Conservation (phyloP, 2,888 invertebrate species). For the Diploptera punctata region DNA sequence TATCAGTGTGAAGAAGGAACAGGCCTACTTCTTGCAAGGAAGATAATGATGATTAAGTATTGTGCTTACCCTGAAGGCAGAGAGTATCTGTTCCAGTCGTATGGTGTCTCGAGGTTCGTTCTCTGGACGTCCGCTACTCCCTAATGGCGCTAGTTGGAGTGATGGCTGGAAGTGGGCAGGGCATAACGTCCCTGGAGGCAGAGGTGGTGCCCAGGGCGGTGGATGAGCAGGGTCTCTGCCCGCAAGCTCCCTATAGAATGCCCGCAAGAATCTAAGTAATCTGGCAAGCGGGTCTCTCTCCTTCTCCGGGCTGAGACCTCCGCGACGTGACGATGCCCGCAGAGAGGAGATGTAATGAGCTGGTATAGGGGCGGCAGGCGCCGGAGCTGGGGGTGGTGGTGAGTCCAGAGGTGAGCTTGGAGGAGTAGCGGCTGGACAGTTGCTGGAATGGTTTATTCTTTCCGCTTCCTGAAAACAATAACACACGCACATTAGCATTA, state of each 20-base stretch:
- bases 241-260: slow-evolving; percentile 58
- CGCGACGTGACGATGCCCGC: slow-evolving; percentile 51
- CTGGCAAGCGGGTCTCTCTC: slow-evolving; percentile 48
- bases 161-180: slow-evolving; percentile 61
- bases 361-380: slow-evolving; percentile 50
- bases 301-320: slow-evolving; percentile 43
- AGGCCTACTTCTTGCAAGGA: too few relatives aligned
- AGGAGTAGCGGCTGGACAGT: slow-evolving; percentile 32
- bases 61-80: slow-evolving; percentile 57
- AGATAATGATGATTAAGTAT: too few relatives aligned
- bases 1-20: too few relatives aligned
- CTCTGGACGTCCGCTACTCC: slow-evolving; percentile 45
- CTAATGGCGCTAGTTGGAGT: slow-evolving; percentile 54
- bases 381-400: slow-evolving; percentile 38
- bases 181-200: slow-evolving; percentile 58
- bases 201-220: slow-evolving; percentile 58
- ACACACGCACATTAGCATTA: too few relatives aligned
- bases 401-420: slow-evolving; percentile 38
- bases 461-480: slow-evolving; percentile 38
- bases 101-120: slow-evolving; percentile 52
- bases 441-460: slow-evolving; percentile 31
- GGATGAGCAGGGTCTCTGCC: slow-evolving; percentile 57
- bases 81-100: slow-evolving; percentile 58
- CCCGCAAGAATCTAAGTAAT: slow-evolving; percentile 56
- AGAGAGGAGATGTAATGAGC: slow-evolving; percentile 54